Conservation (phyloP, 2,113 vertebrate genomes). For the Coryphaenoides rupestris region DNA sequence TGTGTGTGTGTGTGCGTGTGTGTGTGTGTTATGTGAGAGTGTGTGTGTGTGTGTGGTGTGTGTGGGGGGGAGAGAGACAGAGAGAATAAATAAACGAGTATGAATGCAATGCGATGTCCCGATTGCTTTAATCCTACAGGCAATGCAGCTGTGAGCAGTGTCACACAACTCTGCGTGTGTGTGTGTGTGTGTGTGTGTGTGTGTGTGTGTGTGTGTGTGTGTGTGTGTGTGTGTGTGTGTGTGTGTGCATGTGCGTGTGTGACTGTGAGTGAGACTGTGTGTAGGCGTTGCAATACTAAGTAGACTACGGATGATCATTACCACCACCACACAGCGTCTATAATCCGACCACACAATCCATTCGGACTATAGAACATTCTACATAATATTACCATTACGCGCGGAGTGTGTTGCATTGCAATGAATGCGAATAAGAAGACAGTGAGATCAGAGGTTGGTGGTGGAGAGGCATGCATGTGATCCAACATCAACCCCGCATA, state of each 20-base stretch:
- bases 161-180: constrained; percentile 78
- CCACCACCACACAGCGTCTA: no score
- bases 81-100: constrained; percentile 48
- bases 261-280: constrained; percentile 58
- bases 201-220: constrained; percentile 24
- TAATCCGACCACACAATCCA: no score
- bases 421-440: constrained; percentile 33
- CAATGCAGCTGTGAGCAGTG: constrained; percentile 97
- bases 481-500: constrained; percentile 37
- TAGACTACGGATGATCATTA: constrained; percentile 28
- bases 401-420: no score
- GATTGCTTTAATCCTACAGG: constrained; percentile 90
- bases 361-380: no score
- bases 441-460: constrained; percentile 43
- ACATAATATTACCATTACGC: no score
- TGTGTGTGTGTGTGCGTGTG: background rate
- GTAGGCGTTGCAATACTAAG: constrained; percentile 63
- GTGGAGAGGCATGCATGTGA: constrained; percentile 34
- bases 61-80: constrained; percentile 18
- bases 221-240: constrained; percentile 21
- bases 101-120: constrained; percentile 75
- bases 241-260: constrained; percentile 43
- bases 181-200: constrained; percentile 15
- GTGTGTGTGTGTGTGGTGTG: background rate
- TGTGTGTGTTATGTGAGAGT: constrained; percentile 4